Percentiles rank a stretch among this genome's conserved stretches.
phyloP scores from a whole-genome alignment of 2,797 vertebrate genomes.

The Arvicola amphibius region DNA sequence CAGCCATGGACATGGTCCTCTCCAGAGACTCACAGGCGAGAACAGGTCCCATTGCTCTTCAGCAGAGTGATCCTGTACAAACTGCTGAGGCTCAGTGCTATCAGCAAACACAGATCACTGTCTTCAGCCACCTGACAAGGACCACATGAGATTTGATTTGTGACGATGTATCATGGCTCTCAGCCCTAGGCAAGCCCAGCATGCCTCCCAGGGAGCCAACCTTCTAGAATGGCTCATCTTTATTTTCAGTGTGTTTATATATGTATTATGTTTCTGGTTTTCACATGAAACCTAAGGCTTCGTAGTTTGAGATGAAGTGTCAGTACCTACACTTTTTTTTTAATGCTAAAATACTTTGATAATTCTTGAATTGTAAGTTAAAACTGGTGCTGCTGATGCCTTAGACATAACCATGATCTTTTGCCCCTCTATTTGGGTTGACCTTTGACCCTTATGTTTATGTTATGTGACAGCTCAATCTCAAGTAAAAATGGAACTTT shows the following conservation, averaged over 20 bases:
- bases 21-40: background rate
- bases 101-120: background rate
- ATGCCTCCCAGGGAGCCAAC: background rate
- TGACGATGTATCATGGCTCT: rapidly evolving
- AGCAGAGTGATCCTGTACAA: background rate
- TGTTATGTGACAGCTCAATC: background rate
- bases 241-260: background rate
- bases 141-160: rapidly evolving
- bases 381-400: background rate
- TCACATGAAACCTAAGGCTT: background rate
- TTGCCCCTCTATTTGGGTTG: background rate
- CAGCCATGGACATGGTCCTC: background rate
- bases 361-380: conserved; percentile 15
- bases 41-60: rapidly evolving
- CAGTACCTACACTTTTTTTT: conserved; percentile 8
- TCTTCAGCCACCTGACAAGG: background rate
- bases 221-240: background rate
- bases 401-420: background rate
- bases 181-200: background rate
- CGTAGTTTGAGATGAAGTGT: background rate
- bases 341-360: background rate
- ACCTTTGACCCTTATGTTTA: background rate
- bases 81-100: no score
- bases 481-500: background rate
- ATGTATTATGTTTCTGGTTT: background rate